Conservation (phyloP, 2,113 vertebrate genomes). For the Glaucomys volans region DNA sequence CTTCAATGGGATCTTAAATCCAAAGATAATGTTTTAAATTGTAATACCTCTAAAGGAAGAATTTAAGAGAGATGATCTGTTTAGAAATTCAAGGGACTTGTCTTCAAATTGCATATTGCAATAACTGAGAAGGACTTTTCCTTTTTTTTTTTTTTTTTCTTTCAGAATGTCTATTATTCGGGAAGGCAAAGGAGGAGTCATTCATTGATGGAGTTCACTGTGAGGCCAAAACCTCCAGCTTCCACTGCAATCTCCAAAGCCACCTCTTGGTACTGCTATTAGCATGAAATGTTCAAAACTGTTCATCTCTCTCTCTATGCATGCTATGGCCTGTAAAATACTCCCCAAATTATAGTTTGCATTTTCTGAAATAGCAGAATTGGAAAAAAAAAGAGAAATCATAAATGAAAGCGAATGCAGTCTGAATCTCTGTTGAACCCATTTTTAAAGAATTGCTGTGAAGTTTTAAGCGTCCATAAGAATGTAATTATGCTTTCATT, state of each 20-base stretch:
- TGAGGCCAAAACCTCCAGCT: background rate
- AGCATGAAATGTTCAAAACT: background rate
- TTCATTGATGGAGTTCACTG: background rate
- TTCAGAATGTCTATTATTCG: background rate
- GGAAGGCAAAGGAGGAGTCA: background rate
- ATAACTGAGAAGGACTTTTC: background rate
- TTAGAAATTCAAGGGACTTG: background rate
- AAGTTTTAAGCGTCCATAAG: slow-evolving; percentile 69
- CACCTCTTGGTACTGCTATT: background rate
- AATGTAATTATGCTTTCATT: slow-evolving; percentile 73
- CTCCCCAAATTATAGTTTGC: background rate
- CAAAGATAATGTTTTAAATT: background rate
- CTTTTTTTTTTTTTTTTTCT: background rate
- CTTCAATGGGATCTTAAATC: background rate
- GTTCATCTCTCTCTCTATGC: background rate
- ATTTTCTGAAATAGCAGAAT: background rate
- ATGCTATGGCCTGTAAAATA: background rate
- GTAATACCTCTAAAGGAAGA: background rate
- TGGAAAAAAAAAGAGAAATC: slow-evolving; percentile 59
- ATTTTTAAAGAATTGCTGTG: slow-evolving; percentile 71
- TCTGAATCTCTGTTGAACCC: slow-evolving; percentile 48
- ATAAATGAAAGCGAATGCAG: slow-evolving; percentile 68
- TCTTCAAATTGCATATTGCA: background rate
- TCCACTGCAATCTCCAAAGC: background rate
- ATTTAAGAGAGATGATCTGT: background rate